Percentiles rank a stretch among this genome's conserved stretches.
These are phyloP conservation scores for Trissolcus basalis DNA, from an alignment of 1,140 invertebrate genomes.

Conservation along the genomic window DNA sequence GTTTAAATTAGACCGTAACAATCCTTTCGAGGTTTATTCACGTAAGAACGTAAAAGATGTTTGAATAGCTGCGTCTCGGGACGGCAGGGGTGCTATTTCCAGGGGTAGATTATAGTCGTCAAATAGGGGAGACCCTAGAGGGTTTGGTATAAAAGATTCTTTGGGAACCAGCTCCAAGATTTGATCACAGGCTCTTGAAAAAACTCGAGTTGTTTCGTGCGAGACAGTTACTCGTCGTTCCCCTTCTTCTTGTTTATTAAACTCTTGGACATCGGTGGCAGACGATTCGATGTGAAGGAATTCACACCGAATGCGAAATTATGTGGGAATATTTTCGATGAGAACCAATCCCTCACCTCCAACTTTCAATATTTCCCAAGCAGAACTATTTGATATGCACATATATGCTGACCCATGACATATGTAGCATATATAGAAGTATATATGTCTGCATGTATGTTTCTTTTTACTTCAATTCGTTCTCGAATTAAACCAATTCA, in stretches of 20 bases:
- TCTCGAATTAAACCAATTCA: too few species aligned
- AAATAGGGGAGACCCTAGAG: slow-evolving; percentile 64
- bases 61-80: slow-evolving; percentile 59
- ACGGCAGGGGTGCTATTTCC: slow-evolving; percentile 44
- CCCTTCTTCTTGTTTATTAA: slow-evolving; percentile 48
- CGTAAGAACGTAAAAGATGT: slow-evolving; percentile 40
- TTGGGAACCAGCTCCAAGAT: slow-evolving; percentile 74
- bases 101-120: slow-evolving; percentile 62
- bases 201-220: slow-evolving; percentile 55
- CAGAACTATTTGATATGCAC: too few species aligned
- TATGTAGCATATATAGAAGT: too few species aligned
- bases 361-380: too few species aligned
- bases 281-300: slow-evolving; percentile 36
- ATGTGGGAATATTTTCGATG: slow-evolving; percentile 46
- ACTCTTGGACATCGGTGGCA: slow-evolving; percentile 50
- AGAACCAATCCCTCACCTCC: too few species aligned
- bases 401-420: too few species aligned
- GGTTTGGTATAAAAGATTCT: slow-evolving; percentile 71
- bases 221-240: slow-evolving; percentile 57
- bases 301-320: slow-evolving; percentile 44
- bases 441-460: too few species aligned
- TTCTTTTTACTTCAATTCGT: too few species aligned
- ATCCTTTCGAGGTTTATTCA: slow-evolving; percentile 41
- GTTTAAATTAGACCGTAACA: slow-evolving; percentile 31
- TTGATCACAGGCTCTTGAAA: slow-evolving; percentile 72